Percentiles rank a stretch among this genome's conserved stretches.
These are phyloP conservation scores for Antheraea mylitta DNA, from an alignment of 1,140 invertebrate genomes.

Conservation along the genomic window DNA sequence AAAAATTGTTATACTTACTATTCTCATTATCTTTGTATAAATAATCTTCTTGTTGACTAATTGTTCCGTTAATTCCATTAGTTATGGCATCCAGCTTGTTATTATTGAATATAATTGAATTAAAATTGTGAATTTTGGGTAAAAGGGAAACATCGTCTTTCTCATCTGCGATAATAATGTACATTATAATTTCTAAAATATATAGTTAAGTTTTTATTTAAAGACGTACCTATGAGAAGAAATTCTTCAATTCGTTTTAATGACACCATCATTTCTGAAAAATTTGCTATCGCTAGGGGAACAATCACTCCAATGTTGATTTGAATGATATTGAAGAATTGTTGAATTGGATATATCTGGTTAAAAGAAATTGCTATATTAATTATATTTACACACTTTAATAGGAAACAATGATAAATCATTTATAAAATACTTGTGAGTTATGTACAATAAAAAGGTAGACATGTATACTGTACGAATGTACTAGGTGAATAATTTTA, in stretches of 20 bases:
- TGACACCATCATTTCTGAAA: slow-evolving; percentile 84
- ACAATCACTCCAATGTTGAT: slow-evolving; percentile 83
- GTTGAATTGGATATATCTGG: slow-evolving; percentile 84
- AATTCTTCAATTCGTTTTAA: slow-evolving; percentile 83
- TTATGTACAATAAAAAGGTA: too few species aligned
- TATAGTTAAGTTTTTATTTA: neutral
- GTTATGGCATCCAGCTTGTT: neutral
- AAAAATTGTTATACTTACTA: neutral
- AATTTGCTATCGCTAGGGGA: slow-evolving; percentile 84
- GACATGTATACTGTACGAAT: too few species aligned
- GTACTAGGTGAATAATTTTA: too few species aligned
- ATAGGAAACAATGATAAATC: neutral
- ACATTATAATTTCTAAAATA: neutral
- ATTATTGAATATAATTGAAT: neutral
- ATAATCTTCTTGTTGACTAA: neutral
- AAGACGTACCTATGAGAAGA: slow-evolving; percentile 80
- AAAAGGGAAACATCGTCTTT: neutral
- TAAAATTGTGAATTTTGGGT: neutral
- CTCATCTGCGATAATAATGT: neutral
- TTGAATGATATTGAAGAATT: slow-evolving; percentile 85
- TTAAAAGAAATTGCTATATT: slow-evolving; percentile 19
- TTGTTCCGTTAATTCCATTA: neutral
- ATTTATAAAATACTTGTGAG: neutral
- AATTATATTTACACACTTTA: neutral
- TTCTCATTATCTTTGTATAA: neutral